Evolutionary conservation across 2,888 invertebrate genomes (phyloP), one percentile per base, ranked within the genome.

Genomic region (Drosophila nr. fundita): DNA sequence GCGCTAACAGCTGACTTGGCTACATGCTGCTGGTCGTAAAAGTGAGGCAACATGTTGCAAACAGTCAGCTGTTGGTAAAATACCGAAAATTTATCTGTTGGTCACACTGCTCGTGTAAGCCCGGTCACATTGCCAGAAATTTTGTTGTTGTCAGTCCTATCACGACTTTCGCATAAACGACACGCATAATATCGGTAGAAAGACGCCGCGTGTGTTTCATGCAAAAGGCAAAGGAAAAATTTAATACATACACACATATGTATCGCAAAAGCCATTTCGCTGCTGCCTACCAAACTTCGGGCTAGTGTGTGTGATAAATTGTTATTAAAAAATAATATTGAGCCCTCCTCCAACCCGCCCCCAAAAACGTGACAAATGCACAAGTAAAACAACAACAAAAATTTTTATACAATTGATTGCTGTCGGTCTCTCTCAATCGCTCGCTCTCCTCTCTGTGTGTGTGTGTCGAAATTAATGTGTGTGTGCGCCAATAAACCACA

Each of bases 201-300:
- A 80, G 82, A 74, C 81, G 81, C 81, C 81, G 81, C 81, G 81
- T 82, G 81, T 83, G 81, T 80, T 74, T 78, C 60, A 73, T 78
- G 78, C 78, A 82, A 79, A 79, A 78, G 74, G 62, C 78, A 78
- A 68, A 69, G 58, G 67, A 62, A 74, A 75, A 59, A 69, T 52
- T 58, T 66, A 69, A 61, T 70, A 68, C 72, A 79, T 63, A 80
- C 71, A 67, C 42, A 70, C 66, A 70, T 61, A 73, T 76, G 72
- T 65, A 70, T 78, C 40, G 68, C 78, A 73, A 60, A 40, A 55
- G 82, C 68, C 69, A 62, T 64, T 65, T 49, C 42, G 62, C 54
- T 67, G 67, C 76, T 67, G 49, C 66, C 60, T 72, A 59, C 63
- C 55, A 73, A 76, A 72, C 81, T 67, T 50, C 64, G 65, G 68